Base-by-base conservation (phyloP, 2,888 invertebrate genomes). In the Venustoraphidia nigricollis region DNA sequence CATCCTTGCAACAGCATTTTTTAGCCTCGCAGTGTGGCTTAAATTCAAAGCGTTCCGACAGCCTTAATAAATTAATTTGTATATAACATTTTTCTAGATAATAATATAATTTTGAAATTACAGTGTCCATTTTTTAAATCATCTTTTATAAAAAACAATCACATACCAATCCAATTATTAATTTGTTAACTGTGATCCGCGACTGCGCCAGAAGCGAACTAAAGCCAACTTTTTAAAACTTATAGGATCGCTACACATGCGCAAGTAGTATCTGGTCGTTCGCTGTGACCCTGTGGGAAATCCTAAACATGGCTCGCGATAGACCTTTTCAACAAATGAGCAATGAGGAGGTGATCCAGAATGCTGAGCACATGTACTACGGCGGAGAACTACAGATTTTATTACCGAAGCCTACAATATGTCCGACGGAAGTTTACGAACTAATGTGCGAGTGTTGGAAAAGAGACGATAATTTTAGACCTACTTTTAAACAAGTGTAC, bases 391-490 rank as follows among this genome's bases (percentile, higher is more conserved):
- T 77, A 55, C 74, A 76, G 68, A 76, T 77, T 61, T 52, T 65
- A n/a, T 54, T 66, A 49, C 83, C 83, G 56, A 77, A 81, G 58
- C 88, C 88, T 40, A 74, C 76, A 46, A 77, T 83, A 52, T 88
- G 87, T 64, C 82, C 86, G 10, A 71, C 77, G 13, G 79, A 82
- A 56, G 77, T 88, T 44, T 86, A 87, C 67, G 76, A 79, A 54
- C 69, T 86, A 54, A 81, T 86, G 82, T 75, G 77, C 59, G 76
- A 77, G 58, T 86, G 79, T 60, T 79, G 78, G 78, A 71, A 69
- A 57, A 65, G 76, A 56, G 76, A 77, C 59, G 76, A 77, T 56
- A 63, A 66, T 37, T 64, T 69, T 46, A 65, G 79, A 55, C 78
- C 78, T 40, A 73, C 72, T 13, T 78, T 79, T 62, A 76, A 75